Conservation (phyloP, 2,113 vertebrate species). For the Cyprinus carpio region DNA sequence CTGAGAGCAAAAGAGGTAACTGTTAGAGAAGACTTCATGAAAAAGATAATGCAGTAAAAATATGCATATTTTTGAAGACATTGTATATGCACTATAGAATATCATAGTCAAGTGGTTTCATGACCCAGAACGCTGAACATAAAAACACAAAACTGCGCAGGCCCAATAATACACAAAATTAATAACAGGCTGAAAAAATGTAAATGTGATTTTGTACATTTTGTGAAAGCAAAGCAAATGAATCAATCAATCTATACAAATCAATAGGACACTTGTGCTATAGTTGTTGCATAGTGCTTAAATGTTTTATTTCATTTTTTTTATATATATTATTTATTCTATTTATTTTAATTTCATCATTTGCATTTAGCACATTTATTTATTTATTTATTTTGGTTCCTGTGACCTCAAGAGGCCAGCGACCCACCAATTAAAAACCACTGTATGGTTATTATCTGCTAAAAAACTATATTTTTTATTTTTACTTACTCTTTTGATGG, state of each 20-base stretch:
- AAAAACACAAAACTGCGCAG: not conserved
- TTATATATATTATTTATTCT: not conserved
- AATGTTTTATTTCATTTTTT: not conserved
- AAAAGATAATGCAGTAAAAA: not conserved
- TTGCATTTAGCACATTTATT: not conserved
- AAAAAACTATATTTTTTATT: too few species aligned
- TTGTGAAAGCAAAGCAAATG: not conserved
- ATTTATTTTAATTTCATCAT: not conserved
- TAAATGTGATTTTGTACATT: not conserved
- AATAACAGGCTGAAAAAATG: not conserved
- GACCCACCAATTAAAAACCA: not conserved
- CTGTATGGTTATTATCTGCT: not conserved
- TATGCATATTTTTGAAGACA: not conserved
- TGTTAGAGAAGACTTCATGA: not conserved
- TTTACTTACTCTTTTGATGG: constrained; percentile 54
- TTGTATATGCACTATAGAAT: not conserved
- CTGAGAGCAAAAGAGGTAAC: not conserved
- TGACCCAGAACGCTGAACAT: not conserved
- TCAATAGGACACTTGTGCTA: not conserved
- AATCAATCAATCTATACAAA: not conserved
- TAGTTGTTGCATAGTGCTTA: not conserved
- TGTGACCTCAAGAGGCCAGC: not conserved
- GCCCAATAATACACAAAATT: not conserved
- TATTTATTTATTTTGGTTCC: not conserved
- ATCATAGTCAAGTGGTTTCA: not conserved